These are phyloP conservation scores for Diadumene lineata DNA, from an alignment of 92 coral and sea anemone genomes.

Conservation along the genomic window DNA sequence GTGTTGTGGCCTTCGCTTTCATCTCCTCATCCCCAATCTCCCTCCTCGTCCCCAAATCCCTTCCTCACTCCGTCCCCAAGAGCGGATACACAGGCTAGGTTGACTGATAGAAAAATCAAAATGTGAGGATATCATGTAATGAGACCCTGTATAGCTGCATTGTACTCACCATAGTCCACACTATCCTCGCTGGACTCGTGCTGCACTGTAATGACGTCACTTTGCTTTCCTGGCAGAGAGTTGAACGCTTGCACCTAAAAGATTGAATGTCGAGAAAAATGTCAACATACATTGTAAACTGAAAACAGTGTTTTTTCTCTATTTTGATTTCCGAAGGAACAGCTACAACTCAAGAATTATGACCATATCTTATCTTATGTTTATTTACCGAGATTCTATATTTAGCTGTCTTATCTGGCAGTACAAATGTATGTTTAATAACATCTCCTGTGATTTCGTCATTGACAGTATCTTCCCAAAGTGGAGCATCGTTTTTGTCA, in stretches of 20 bases:
- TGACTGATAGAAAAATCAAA: too few relatives aligned
- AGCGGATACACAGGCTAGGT: too few relatives aligned
- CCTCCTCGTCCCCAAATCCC: too few relatives aligned
- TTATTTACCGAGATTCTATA: slow-evolving; percentile 69
- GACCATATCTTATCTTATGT: neutral
- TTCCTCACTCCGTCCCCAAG: too few relatives aligned
- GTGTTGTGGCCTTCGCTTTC: too few relatives aligned
- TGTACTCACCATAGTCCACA: slow-evolving; percentile 35
- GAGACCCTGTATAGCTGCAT: too few relatives aligned
- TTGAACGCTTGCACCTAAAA: slow-evolving; percentile 80
- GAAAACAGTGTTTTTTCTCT: too few relatives aligned
- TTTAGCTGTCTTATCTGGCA: slow-evolving; percentile 68
- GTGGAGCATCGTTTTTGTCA: slow-evolving; percentile 30
- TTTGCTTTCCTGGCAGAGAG: slow-evolving; percentile 67
- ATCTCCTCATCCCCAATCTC: too few relatives aligned
- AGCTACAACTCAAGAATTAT: too few relatives aligned
- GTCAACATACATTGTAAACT: neutral
- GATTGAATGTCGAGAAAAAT: neutral
- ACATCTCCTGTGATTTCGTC: slow-evolving; percentile 13
- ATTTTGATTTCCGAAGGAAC: too few relatives aligned
- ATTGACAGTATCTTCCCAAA: slow-evolving; percentile 36
- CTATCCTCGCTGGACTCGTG: slow-evolving; percentile 48
- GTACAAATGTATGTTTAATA: slow-evolving; percentile 27
- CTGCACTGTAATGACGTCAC: slow-evolving; percentile 69
- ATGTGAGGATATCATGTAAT: too few relatives aligned